Base-by-base conservation (phyloP, 2,797 vertebrate species). In the Rhinogobio ventralis region DNA sequence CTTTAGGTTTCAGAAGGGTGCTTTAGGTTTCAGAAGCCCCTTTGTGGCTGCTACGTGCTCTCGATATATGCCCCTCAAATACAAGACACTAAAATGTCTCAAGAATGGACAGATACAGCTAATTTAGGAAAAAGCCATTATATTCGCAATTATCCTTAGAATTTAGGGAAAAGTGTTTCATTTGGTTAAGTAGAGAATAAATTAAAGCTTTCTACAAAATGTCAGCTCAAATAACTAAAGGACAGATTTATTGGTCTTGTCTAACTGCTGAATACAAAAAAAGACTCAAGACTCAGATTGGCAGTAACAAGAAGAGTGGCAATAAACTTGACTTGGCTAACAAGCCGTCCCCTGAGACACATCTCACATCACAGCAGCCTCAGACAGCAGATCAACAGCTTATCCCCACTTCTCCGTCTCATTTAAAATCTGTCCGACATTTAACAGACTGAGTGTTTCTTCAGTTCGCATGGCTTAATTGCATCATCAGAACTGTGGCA, bases 401-500 rank as follows among this genome's bases (percentile, higher is more conserved):
- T 49, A 74, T 73, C 55, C 28, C 42, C 39, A 64, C 42, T 74
- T 51, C 55, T 64, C 8, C 1, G 2, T 49, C 42, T 45, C 19
- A 60, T 74, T 74, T 64, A 66, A 51, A 74, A 74, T 74, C 81
- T 62, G 28, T 19, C 42, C 19, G 42, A 39, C 57, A 66, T 82
- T 64, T 74, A 74, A 74, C 28, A 74, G 71, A 51, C 57, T n/a
- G 39, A 74, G 55, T 51, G 69, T 30, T 51, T 74, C 8, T 14
- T 64, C 69, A 51, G 57, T 74, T 33, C 74, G 64, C 25, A 30
- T 73, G 53, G 39, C 25, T 33, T 82, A 82, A 45, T 74, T 73
- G 13, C 45, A 74, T 82, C 71, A 82, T 46, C 60, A 74, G 81
- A 74, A 74, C 30, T 60, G 8, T 62, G 45, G 71, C 57, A 46